Evolutionary conservation across 2,888 invertebrate species (phyloP).

Genomic region (Luperina testacea): DNA sequence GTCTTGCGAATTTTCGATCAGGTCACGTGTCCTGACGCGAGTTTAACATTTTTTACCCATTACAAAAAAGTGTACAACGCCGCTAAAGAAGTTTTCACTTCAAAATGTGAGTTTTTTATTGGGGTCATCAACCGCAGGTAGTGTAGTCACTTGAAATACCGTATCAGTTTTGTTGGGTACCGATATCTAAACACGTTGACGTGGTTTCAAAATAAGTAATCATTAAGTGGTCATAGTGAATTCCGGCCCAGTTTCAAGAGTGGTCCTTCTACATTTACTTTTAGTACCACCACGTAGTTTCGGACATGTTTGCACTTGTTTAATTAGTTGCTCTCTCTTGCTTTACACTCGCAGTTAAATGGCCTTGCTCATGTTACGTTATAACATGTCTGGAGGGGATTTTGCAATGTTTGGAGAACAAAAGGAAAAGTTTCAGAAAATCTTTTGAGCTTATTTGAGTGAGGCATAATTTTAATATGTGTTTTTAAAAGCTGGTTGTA

Average conservation of each 20-base stretch:
- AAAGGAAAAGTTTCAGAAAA: slow-evolving; percentile 9
- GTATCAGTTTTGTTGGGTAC: too few relatives aligned
- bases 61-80: too few relatives aligned
- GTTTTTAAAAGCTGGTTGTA: neutral
- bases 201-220: too few relatives aligned
- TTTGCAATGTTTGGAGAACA: slow-evolving; percentile 15
- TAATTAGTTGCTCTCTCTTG: slow-evolving; percentile 53
- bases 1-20: too few relatives aligned
- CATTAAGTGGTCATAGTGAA: too few relatives aligned
- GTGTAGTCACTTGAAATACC: too few relatives aligned
- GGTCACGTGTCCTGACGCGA: too few relatives aligned
- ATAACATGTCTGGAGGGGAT: slow-evolving; percentile 43
- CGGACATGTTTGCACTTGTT: slow-evolving; percentile 54
- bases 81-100: too few relatives aligned
- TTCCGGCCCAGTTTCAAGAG: neutral
- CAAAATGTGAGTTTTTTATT: too few relatives aligned
- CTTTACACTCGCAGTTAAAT: slow-evolving; percentile 47
- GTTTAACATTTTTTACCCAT: too few relatives aligned
- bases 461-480: neutral
- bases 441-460: slow-evolving; percentile 14
- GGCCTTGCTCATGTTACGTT: slow-evolving; percentile 31
- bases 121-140: too few relatives aligned
- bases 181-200: too few relatives aligned
- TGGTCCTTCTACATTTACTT: slow-evolving; percentile 13
- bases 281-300: slow-evolving; percentile 3